Evolutionary conservation across 2,113 vertebrate species (phyloP), one percentile per base, ranked within the genome.

Genomic region (Campylomormyrus numenius): DNA sequence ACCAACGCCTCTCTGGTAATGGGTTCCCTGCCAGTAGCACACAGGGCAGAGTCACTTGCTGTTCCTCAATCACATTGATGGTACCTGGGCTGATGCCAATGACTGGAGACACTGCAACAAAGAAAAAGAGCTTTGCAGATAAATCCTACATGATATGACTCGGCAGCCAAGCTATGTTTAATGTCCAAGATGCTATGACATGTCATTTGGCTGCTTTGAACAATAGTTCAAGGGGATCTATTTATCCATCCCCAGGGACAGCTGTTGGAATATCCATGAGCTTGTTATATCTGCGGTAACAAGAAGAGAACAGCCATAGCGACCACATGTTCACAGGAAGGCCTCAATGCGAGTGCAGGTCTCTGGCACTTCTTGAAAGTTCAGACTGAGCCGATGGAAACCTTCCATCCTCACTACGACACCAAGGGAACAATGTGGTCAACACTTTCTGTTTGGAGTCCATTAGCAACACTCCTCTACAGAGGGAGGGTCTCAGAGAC

Each of bases 11-110:
- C 46, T 97, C 96, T 85, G 98, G 98, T 90, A 99, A 95, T 0
- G 98, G 98, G 93, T 99, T 98, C 87, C 98, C 98, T 92, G 97
- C 97, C 89, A 99, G 91, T 0, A 99, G 92, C 42, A 97, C 94
- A 89, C 98, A 99, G 0, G 98, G 97, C 91, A 99, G 94, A 88
- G 97, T 99, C 66, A 99, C 92, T 91, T 97, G 97, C 92, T 99
- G 98, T 77, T 97, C 97, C 93, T 99, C 96, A 11, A 98, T 96
- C 21, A 99, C 97, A 74, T 94, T 97, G 91, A 97, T 95, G 89
- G 95, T 94, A 0, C 96, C 84, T 0, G 98, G 97, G 93, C 97
- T 98, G 91, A 96, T 93, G 87, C 97, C 97, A 93, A 99, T 97
- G 88, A 97, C 93, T 6, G 98, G 98, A 5, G 93, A 90, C 2